phyloP scores from a whole-genome alignment of 2,888 invertebrate genomes.

The Tupiocoris notatus region DNA sequence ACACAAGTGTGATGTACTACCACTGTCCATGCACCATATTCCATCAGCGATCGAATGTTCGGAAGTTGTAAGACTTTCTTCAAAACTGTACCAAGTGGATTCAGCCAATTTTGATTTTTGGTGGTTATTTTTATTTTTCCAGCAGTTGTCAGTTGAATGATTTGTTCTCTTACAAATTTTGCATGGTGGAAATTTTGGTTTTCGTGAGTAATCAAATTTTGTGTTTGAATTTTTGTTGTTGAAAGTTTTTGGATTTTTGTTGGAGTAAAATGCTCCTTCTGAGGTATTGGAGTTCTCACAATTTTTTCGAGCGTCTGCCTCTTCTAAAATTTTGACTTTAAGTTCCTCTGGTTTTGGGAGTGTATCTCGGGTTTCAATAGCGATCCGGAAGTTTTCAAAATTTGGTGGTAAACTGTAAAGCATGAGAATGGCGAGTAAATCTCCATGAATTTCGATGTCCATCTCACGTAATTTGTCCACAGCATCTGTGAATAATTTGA shows the following conservation, averaged over 20 bases:
- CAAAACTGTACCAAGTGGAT: no score
- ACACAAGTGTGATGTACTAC: slow-evolving; percentile 7
- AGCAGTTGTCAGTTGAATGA: neutral
- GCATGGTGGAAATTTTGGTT: no score
- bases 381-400: slow-evolving; percentile 53
- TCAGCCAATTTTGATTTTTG: no score
- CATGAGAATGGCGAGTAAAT: neutral
- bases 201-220: no score
- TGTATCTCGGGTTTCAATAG: slow-evolving; percentile 52
- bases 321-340: slow-evolving; percentile 48
- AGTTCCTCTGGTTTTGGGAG: slow-evolving; percentile 51
- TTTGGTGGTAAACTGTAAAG: slow-evolving; percentile 52
- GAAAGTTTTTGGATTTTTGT: neutral
- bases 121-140: neutral
- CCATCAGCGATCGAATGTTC: neutral
- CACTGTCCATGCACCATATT: neutral
- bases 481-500: no score
- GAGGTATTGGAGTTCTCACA: neutral
- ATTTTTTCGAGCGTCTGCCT: neutral
- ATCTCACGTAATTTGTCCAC: slow-evolving; percentile 53
- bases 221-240: neutral
- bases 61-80: no score
- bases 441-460: slow-evolving; percentile 49
- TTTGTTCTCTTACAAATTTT: neutral
- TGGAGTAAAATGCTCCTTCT: neutral